Evolutionary conservation across 2,113 vertebrate genomes (phyloP).

Genomic region (Spilogale gracilis): DNA sequence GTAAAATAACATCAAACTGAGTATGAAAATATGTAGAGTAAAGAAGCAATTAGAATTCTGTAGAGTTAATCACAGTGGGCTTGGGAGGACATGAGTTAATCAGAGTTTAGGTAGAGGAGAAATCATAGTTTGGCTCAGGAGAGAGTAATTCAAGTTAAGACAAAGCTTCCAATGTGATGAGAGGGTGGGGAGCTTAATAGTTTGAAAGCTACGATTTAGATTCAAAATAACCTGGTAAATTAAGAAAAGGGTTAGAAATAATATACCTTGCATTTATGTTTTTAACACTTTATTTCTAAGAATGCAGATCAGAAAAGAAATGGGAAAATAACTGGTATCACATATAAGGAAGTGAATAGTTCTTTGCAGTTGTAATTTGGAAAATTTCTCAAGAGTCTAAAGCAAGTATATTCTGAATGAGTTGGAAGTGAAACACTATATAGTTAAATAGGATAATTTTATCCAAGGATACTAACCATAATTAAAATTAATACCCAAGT

Average conservation of each 20-base stretch:
- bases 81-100: slow-evolving; percentile 57
- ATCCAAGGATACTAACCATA: background rate
- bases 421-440: slow-evolving; percentile 1
- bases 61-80: background rate
- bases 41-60: slow-evolving; percentile 65
- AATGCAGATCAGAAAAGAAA: slow-evolving; percentile 20
- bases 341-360: slow-evolving; percentile 29
- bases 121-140: background rate
- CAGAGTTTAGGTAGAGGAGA: slow-evolving; percentile 7
- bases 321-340: background rate
- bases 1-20: slow-evolving; percentile 55
- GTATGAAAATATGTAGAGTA: slow-evolving; percentile 52
- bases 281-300: slow-evolving; percentile 55
- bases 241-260: slow-evolving; percentile 36
- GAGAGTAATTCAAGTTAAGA: slow-evolving; percentile 35
- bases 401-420: slow-evolving; percentile 1
- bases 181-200: background rate
- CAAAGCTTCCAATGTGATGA: slow-evolving; percentile 11
- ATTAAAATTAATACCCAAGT: slow-evolving; percentile 59
- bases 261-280: slow-evolving; percentile 35
- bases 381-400: background rate
- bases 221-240: slow-evolving; percentile 41
- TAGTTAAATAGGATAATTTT: slow-evolving; percentile 57
- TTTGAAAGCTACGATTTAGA: slow-evolving; percentile 43
- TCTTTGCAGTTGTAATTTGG: background rate